A percentile compares a stretch with the other conserved stretches of the same genome.
phyloP scores from a whole-genome alignment of 2,113 vertebrate species.

The Callipepla squamata region DNA sequence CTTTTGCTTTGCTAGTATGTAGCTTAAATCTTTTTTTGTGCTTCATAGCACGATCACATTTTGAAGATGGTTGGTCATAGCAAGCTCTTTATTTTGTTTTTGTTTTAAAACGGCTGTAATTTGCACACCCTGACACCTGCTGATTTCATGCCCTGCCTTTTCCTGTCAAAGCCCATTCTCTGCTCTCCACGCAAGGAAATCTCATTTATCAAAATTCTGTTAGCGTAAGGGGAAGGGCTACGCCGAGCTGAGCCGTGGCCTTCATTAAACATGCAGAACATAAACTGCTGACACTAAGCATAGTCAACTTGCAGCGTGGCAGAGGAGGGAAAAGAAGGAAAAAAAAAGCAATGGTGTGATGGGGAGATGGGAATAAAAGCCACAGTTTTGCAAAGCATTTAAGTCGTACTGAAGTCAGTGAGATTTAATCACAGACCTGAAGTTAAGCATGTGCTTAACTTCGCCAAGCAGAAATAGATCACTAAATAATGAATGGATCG shows the following conservation, averaged over 20 bases:
- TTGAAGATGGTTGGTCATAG: constrained; percentile 14
- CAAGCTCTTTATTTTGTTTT: constrained; percentile 43
- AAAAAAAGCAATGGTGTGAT: constrained; percentile 1
- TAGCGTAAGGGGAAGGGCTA: constrained; percentile 76
- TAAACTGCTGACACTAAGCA: constrained; percentile 91
- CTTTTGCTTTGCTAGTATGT: not conserved
- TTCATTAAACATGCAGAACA: constrained; percentile 91
- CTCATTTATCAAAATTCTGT: constrained; percentile 84
- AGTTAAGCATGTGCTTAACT: constrained; percentile 65
- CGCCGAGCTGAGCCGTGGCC: constrained; percentile 69
- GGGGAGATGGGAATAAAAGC: constrained; percentile 38
- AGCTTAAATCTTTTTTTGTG: not conserved
- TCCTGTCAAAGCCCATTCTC: constrained; percentile 65
- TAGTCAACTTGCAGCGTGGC: constrained; percentile 67
- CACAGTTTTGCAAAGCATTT: constrained; percentile 21
- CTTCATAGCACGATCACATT: not conserved
- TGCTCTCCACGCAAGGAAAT: constrained; percentile 73
- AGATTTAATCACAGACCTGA: constrained; percentile 49
- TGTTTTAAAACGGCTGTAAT: constrained; percentile 34
- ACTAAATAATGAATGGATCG: constrained; percentile 66
- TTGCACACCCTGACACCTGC: constrained; percentile 56
- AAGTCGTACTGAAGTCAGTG: not conserved
- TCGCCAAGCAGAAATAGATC: constrained; percentile 58
- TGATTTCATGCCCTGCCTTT: constrained; percentile 61
- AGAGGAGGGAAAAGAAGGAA: not conserved